phyloP scores from a whole-genome alignment of 1,140 invertebrate species.

The Cydia splendana region DNA sequence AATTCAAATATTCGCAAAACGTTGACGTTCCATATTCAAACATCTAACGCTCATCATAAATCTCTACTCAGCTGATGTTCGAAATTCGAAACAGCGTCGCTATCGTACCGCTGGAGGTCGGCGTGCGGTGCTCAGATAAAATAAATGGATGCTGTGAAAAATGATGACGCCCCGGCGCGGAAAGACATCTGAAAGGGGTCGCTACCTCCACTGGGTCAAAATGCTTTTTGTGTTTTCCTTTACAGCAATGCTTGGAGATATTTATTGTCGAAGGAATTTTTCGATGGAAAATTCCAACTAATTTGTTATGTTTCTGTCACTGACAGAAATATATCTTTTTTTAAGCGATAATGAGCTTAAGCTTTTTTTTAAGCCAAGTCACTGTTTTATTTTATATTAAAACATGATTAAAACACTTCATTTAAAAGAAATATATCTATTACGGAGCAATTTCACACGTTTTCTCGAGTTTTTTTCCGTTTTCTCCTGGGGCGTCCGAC shows the following conservation, averaged over 20 bases:
- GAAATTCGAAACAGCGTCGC: constrained; percentile 54
- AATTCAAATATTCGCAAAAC: constrained; percentile 36
- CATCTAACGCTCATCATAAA: constrained; percentile 66
- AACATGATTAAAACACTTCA: no score
- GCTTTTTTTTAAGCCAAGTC: no score
- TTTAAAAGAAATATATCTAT: neutral
- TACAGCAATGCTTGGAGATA: constrained; percentile 12
- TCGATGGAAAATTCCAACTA: neutral
- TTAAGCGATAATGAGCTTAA: no score
- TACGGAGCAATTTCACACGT: neutral
- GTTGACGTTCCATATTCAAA: constrained; percentile 49
- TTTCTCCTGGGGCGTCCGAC: constrained; percentile 38
- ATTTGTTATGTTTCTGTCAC: constrained; percentile 1
- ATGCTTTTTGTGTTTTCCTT: constrained; percentile 45
- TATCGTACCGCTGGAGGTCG: constrained; percentile 52
- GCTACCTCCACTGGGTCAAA: constrained; percentile 46
- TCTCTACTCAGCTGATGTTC: constrained; percentile 73
- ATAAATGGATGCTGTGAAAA: constrained; percentile 76
- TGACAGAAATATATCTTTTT: neutral
- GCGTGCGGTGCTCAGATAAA: constrained; percentile 73
- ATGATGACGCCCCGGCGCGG: constrained; percentile 67
- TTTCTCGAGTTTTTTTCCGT: constrained; percentile 31
- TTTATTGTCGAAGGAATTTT: constrained; percentile 6
- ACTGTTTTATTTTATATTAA: no score
- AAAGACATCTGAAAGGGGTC: constrained; percentile 67